Base-by-base conservation (phyloP, 2,888 invertebrate genomes). In the Caenorhabditis imperialis region DNA sequence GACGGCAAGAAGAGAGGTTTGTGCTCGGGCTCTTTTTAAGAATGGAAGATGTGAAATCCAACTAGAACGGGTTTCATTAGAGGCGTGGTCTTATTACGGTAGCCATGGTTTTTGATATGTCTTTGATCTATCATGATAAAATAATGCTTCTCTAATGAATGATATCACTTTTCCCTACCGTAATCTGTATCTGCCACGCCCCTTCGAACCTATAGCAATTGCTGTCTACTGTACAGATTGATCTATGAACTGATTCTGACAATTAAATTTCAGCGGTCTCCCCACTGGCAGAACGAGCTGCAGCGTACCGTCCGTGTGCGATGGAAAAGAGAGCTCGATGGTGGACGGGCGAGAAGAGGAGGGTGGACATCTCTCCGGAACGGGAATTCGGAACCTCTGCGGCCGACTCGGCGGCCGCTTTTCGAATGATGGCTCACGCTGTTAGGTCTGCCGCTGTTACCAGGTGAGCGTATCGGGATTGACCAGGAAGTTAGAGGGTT, bases 331-430 rank as follows among this genome's bases (percentile, higher is more conserved):
- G 81, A 44, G 69, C 77, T 12, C 67, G 85, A 33, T 86, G 86
- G 86, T 86, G 86, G 86, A 74, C 79, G 18, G 75, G 79, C 22
- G 84, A 85, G 63, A 79, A 82, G 51, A 44, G 83, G 42, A 25
- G 81, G 53, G 72, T 70, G 7, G 85, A 85, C 22, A 61, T 67
- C 23, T 79, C 81, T 4, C 84, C 84, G 6, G 81, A 80, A 48
- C 55, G 79, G 47, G 75, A 75, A 14, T 42, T 79, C 23, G 71
- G 72, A 53, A 75, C 75, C n/a, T 54, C 63, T 6, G 40, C 72
- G 7, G 76, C 76, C 16, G 83, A 85, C 47, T 65, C 79, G 3
- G 81, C 83, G 1, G 85, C 86, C 18, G 77, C 84, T 0, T 83
- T 85, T 61, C 63, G 81, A 3, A 61, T 84, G 33, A 79, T 85